Percentiles rank a stretch among this genome's conserved stretches.
These are phyloP conservation scores for Neosalanx taihuensis DNA, from an alignment of 2,797 vertebrate species.

Conservation along the genomic window DNA sequence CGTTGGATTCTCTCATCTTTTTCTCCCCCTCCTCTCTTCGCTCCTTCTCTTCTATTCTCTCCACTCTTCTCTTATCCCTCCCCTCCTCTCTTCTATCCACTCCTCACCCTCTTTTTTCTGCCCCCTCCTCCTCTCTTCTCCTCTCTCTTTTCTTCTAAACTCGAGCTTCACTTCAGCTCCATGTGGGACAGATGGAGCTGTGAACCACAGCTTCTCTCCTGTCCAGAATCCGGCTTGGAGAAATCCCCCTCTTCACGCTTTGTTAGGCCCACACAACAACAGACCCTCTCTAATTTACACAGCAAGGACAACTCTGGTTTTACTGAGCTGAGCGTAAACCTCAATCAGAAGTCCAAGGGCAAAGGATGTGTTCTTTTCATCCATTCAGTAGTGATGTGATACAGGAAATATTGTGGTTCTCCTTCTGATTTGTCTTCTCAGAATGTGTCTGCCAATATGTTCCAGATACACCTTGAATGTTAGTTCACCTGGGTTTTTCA, in stretches of 20 bases:
- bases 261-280: slow-evolving; percentile 65
- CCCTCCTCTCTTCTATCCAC: not conserved
- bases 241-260: slow-evolving; percentile 61
- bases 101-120: not conserved
- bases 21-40: not conserved
- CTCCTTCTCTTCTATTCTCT: not conserved
- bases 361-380: slow-evolving; percentile 56
- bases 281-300: slow-evolving; percentile 52
- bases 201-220: slow-evolving; percentile 63
- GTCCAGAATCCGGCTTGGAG: slow-evolving; percentile 62
- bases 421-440: too few species aligned
- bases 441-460: not conserved
- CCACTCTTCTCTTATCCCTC: too few species aligned
- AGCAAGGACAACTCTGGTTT: slow-evolving; percentile 38
- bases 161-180: slow-evolving; percentile 59
- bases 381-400: slow-evolving; percentile 43
- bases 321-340: slow-evolving; percentile 54
- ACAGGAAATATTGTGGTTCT: not conserved
- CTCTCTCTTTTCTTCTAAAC: slow-evolving; percentile 14
- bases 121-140: too few species aligned
- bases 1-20: not conserved
- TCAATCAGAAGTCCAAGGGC: slow-evolving; percentile 46
- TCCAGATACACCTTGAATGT: too few species aligned
- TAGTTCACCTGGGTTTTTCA: too few species aligned
- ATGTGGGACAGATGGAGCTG: slow-evolving; percentile 69